These are phyloP conservation scores for Sebastes umbrosus DNA, from an alignment of 2,797 vertebrate species.

Conservation along the genomic window DNA sequence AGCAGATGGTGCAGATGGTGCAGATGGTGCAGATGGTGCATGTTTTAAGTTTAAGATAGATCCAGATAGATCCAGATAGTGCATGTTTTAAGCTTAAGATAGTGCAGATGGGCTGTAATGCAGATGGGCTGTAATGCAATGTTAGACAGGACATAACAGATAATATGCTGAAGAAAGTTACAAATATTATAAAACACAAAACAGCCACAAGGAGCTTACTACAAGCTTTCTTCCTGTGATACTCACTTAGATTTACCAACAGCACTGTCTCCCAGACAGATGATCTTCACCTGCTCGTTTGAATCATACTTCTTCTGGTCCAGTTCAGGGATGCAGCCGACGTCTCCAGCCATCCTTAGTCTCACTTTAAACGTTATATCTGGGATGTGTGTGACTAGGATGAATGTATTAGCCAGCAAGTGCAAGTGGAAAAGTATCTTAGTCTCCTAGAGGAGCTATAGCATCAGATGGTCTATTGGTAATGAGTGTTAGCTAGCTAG, in stretches of 20 bases:
- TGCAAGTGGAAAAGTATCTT: not conserved
- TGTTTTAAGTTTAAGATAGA: too few relatives aligned
- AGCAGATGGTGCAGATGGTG: too few relatives aligned
- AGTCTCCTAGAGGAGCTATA: not conserved
- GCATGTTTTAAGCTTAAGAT: too few relatives aligned
- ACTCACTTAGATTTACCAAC: slow-evolving; percentile 95
- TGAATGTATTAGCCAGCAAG: not conserved
- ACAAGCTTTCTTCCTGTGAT: not conserved
- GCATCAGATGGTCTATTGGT: not conserved
- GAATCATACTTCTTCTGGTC: slow-evolving; percentile 87
- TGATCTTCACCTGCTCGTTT: slow-evolving; percentile 92
- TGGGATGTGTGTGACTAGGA: not conserved
- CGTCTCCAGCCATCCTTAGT: slow-evolving; percentile 74
- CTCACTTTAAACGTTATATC: too few relatives aligned
- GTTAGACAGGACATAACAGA: not conserved
- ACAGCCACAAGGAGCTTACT: not conserved
- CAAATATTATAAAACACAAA: not conserved
- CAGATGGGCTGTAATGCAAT: too few relatives aligned
- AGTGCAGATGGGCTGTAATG: too few relatives aligned
- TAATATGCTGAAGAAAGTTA: not conserved
- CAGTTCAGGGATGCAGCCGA: slow-evolving; percentile 72
- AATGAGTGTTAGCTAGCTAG: slow-evolving; percentile 27
- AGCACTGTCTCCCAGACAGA: slow-evolving; percentile 94
- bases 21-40: too few relatives aligned
- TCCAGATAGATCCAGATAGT: too few relatives aligned